A percentile compares a stretch with the other conserved stretches of the same genome.
Evolutionary conservation across 2,797 vertebrate genomes (phyloP).

Genomic region (Phrynocephalus vlangalii): DNA sequence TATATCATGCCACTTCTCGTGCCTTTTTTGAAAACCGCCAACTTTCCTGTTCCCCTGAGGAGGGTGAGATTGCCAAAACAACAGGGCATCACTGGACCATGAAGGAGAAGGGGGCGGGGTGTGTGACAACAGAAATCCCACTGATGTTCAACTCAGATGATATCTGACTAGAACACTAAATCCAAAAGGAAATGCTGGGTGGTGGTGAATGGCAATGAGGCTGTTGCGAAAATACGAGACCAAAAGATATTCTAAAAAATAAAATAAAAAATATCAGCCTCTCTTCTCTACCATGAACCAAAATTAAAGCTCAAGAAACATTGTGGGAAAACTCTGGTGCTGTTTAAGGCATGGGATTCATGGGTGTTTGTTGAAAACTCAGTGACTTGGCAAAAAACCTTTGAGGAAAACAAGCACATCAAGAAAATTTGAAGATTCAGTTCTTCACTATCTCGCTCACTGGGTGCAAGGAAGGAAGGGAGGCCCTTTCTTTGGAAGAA

Average conservation of each 20-base stretch:
- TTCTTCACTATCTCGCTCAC: no score
- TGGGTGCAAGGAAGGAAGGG: no score
- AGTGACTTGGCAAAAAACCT: neutral
- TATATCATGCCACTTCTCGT: neutral
- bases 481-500: neutral
- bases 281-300: neutral
- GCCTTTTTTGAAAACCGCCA: constrained; percentile 13
- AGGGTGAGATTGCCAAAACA: constrained; percentile 13
- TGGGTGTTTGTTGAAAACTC: neutral
- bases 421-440: neutral
- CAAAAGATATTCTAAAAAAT: neutral
- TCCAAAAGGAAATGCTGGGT: neutral
- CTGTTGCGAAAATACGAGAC: neutral
- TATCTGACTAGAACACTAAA: rapidly evolving
- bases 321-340: no score
- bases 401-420: neutral
- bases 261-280: neutral
- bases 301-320: neutral
- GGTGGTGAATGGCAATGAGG: neutral
- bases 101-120: neutral
- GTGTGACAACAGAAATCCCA: neutral
- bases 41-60: neutral
- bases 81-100: constrained; percentile 17
- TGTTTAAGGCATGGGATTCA: neutral
- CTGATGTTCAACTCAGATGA: neutral